Evolutionary conservation across 2,113 vertebrate species (phyloP).

Genomic region (Apistogramma diplotaenia): DNA sequence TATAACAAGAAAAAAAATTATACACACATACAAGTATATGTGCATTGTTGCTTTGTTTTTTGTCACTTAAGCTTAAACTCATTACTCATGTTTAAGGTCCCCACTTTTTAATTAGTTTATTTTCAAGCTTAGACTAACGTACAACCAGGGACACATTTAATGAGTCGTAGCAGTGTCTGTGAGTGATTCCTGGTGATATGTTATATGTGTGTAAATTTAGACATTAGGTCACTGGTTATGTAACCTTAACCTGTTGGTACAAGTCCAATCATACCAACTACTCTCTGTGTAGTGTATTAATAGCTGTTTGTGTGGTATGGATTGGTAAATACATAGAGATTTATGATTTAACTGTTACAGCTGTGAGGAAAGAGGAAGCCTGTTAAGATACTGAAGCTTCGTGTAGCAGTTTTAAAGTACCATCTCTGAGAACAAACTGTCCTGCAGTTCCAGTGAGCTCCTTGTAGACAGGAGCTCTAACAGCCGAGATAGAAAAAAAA

Average conservation of each 20-base stretch:
- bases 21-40: no score
- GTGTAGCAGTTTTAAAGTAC: not conserved
- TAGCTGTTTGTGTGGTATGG: slow-evolving; percentile 36
- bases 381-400: not conserved
- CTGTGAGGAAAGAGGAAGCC: not conserved
- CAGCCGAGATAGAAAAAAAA: not conserved
- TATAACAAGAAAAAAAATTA: no score
- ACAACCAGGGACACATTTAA: not conserved
- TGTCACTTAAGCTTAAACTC: not conserved
- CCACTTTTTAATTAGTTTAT: not conserved
- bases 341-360: not conserved
- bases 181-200: not conserved
- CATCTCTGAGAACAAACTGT: not conserved
- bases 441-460: not conserved
- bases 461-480: not conserved
- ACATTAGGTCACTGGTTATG: not conserved
- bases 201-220: slow-evolving; percentile 19
- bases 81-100: not conserved
- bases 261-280: not conserved
- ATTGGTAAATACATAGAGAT: not conserved
- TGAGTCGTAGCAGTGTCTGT: not conserved
- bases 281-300: slow-evolving; percentile 25
- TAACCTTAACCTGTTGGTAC: not conserved
- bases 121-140: not conserved
- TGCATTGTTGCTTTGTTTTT: not conserved